Percentiles rank a stretch among this genome's conserved stretches.
Evolutionary conservation across 2,113 vertebrate species (phyloP).

Genomic region (Bucco capensis): DNA sequence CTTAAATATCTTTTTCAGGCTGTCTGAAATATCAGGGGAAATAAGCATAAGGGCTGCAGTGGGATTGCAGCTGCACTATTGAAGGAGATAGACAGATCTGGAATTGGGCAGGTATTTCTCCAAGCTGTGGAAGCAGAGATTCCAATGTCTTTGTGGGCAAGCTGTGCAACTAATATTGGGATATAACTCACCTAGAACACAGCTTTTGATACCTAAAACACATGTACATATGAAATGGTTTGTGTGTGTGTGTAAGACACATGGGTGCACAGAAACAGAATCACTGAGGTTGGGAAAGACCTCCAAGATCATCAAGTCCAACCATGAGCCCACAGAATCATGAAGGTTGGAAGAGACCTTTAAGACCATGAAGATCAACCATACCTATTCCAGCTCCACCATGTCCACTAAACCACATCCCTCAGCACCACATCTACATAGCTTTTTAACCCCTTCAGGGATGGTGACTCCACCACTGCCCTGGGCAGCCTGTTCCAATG

Average conservation of each 20-base stretch:
- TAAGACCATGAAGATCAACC: no score
- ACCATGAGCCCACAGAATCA: neutral
- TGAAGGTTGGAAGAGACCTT: no score
- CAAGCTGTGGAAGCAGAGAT: neutral
- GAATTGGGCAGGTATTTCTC: neutral
- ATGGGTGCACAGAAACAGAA: neutral
- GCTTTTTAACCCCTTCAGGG: no score
- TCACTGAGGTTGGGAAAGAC: no score
- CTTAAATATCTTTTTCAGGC: slow-evolving; percentile 71
- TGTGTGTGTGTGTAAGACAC: neutral
- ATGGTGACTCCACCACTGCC: no score
- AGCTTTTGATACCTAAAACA: neutral
- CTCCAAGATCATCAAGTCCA: no score
- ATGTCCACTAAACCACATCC: no score
- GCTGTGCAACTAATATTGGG: neutral
- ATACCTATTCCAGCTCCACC: no score
- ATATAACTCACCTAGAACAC: neutral
- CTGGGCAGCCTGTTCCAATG: no score
- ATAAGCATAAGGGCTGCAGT: slow-evolving; percentile 27
- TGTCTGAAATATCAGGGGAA: slow-evolving; percentile 69
- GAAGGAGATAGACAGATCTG: neutral
- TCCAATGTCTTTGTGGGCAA: neutral
- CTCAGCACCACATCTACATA: no score
- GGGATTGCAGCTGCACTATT: slow-evolving; percentile 39
- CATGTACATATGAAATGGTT: neutral